Evolutionary conservation across 2,113 vertebrate genomes (phyloP).

Genomic region (Orycteropus afer): DNA sequence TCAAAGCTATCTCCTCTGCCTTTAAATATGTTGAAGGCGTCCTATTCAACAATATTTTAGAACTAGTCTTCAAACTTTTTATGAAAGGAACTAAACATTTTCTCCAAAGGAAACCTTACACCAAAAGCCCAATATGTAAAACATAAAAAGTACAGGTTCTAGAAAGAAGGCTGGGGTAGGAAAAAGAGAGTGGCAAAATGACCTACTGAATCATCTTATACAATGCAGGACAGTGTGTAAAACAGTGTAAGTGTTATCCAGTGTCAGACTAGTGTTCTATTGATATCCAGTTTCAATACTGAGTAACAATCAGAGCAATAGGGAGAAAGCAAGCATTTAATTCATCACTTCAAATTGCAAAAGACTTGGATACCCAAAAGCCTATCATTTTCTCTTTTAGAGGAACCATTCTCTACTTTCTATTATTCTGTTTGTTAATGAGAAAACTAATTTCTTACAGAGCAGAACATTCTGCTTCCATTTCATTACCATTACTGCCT

Average conservation of each 20-base stretch:
- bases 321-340: neutral
- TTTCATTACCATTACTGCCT: neutral
- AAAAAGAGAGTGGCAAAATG: neutral
- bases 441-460: neutral
- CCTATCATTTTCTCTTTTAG: neutral
- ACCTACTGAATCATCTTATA: neutral
- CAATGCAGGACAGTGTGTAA: neutral
- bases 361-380: neutral
- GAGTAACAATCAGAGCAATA: neutral
- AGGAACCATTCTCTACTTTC: neutral
- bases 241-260: neutral
- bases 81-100: neutral
- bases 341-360: neutral
- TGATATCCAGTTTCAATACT: neutral
- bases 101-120: neutral
- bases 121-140: neutral
- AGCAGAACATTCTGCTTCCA: neutral
- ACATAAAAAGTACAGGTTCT: neutral
- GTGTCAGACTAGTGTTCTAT: neutral
- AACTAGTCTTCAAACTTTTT: constrained; percentile 20
- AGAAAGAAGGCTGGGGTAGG: neutral
- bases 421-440: too few species aligned
- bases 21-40: neutral
- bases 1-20: neutral
- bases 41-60: neutral